Percentiles rank a stretch among this genome's conserved stretches.
Evolutionary conservation across 2,888 invertebrate species (phyloP).

Genomic region (Neocrepidodera transversa): DNA sequence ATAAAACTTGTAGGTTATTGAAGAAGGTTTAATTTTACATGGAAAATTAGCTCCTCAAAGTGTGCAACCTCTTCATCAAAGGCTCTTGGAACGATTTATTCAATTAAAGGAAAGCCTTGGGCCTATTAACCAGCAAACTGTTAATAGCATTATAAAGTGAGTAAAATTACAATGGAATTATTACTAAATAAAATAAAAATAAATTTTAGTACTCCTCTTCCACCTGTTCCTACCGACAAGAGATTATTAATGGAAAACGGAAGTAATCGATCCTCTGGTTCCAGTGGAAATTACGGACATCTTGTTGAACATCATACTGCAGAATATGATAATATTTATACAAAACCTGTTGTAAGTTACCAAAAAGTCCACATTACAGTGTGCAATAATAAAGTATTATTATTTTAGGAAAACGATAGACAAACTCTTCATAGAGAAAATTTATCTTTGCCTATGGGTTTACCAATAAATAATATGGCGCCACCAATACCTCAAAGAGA

Average conservation of each 20-base stretch:
- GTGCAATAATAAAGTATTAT: slow-evolving; percentile 2
- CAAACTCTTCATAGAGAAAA: slow-evolving; percentile 54
- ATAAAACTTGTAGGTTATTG: slow-evolving; percentile 63
- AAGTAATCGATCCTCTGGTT: slow-evolving; percentile 58
- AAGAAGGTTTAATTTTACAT: slow-evolving; percentile 84
- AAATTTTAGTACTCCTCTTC: slow-evolving; percentile 75
- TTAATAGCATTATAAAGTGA: slow-evolving; percentile 84
- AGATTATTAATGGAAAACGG: slow-evolving; percentile 50
- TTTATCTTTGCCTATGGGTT: slow-evolving; percentile 57
- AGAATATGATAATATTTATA: slow-evolving; percentile 69
- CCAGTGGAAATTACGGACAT: slow-evolving; percentile 64
- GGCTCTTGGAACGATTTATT: slow-evolving; percentile 85
- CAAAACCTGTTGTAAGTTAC: slow-evolving; percentile 73
- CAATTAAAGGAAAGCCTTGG: slow-evolving; percentile 83
- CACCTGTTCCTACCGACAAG: slow-evolving; percentile 78
- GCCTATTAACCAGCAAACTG: slow-evolving; percentile 72
- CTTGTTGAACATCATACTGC: slow-evolving; percentile 59
- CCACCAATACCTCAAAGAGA: slow-evolving; percentile 69
- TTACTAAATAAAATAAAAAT: no score
- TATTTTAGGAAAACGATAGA: slow-evolving; percentile 49
- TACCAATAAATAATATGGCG: slow-evolving; percentile 55
- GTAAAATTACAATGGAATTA: no score
- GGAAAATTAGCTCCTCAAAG: slow-evolving; percentile 84
- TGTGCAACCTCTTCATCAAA: slow-evolving; percentile 90
- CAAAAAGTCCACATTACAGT: no score